Percentiles rank a stretch among this genome's conserved stretches.
phyloP scores from a whole-genome alignment of 2,113 vertebrate genomes.

The Podarcis raffonei region DNA sequence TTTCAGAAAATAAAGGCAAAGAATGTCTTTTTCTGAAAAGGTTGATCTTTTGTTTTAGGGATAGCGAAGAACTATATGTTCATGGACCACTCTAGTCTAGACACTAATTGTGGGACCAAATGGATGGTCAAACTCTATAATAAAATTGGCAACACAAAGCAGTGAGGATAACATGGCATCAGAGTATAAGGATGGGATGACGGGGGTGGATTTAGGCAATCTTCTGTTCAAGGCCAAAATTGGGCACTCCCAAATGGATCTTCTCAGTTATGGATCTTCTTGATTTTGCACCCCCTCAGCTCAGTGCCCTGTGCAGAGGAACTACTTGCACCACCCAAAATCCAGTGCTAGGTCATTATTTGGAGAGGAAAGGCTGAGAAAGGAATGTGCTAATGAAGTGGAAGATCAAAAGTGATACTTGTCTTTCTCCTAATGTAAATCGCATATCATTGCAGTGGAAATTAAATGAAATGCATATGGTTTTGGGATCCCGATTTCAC shows the following conservation, averaged over 20 bases:
- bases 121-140: not conserved
- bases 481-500: too few species aligned
- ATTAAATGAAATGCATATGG: too few species aligned
- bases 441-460: too few species aligned
- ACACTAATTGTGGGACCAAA: not conserved
- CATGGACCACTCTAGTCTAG: not conserved
- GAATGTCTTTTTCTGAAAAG: not conserved
- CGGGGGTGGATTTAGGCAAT: too few species aligned
- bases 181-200: not conserved
- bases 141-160: not conserved
- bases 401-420: not conserved
- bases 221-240: too few species aligned
- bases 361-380: not conserved
- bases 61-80: not conserved
- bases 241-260: too few species aligned
- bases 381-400: not conserved
- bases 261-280: too few species aligned
- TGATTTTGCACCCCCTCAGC: too few species aligned
- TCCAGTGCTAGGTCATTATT: not conserved
- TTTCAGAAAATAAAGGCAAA: slow-evolving; percentile 36
- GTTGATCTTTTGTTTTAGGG: not conserved
- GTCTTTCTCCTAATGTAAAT: not conserved
- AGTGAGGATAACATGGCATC: not conserved
- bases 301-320: too few species aligned
- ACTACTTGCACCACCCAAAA: too few species aligned